phyloP scores from a whole-genome alignment of 2,888 invertebrate species.

The Thera britannica region DNA sequence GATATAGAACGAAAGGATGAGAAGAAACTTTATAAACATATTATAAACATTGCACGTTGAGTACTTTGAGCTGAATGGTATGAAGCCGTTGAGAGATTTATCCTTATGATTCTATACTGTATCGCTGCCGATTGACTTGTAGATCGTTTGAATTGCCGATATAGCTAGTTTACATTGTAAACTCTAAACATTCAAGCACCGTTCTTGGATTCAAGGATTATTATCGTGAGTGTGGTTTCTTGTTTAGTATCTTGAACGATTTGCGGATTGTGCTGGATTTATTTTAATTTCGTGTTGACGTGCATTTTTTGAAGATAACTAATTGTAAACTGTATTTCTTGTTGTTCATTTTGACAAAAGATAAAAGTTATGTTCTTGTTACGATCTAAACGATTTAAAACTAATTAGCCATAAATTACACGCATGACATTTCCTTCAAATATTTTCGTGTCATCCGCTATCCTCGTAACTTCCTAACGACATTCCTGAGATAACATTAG shows the following conservation, averaged over 20 bases:
- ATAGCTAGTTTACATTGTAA: constrained; percentile 29
- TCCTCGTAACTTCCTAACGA: constrained; percentile 41
- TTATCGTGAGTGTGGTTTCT: constrained; percentile 6
- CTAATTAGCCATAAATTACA: constrained; percentile 39
- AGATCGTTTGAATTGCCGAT: constrained; percentile 46
- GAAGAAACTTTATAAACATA: constrained; percentile 70
- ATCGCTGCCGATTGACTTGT: constrained; percentile 57
- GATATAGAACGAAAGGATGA: constrained; percentile 62
- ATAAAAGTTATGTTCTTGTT: constrained; percentile 20
- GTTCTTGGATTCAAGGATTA: constrained; percentile 25
- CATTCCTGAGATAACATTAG: constrained; percentile 39
- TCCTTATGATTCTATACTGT: constrained; percentile 53
- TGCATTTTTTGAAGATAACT: neutral
- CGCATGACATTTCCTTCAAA: constrained; percentile 40
- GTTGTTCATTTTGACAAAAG: constrained; percentile 8
- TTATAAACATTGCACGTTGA: constrained; percentile 56
- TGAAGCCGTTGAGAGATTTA: constrained; percentile 69
- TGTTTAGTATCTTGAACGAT: constrained; percentile 10
- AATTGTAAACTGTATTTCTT: neutral
- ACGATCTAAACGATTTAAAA: constrained; percentile 38
- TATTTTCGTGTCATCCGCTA: constrained; percentile 40
- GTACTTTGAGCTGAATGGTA: constrained; percentile 55
- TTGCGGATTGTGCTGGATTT: neutral
- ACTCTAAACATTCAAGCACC: constrained; percentile 18
- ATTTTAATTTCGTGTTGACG: neutral